Conservation (phyloP, 2,113 vertebrate species). For the Podarcis cretensis region DNA sequence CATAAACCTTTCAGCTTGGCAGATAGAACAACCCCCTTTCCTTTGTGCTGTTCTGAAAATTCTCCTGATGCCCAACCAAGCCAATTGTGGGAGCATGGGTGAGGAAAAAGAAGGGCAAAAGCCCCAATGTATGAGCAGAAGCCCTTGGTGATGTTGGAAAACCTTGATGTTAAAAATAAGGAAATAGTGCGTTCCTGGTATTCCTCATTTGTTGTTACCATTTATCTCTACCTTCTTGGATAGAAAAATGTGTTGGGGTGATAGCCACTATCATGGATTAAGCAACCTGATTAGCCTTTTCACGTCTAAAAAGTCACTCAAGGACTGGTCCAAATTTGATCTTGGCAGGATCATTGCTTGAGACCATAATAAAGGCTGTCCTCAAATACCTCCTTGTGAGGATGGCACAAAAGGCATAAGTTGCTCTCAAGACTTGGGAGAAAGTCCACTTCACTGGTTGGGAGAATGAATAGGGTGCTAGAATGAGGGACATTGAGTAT, state of each 20-base stretch:
- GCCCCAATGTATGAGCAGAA: no score
- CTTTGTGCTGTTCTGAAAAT: no score
- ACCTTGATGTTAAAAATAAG: background rate
- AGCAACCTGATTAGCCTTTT: background rate
- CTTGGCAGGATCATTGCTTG: background rate
- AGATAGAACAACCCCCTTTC: no score
- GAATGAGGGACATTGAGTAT: background rate
- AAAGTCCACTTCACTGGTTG: background rate
- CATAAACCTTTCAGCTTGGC: no score
- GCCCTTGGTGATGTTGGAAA: background rate
- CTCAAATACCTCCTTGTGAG: background rate
- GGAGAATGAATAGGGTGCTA: background rate
- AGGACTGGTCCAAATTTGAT: background rate
- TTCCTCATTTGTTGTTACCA: background rate
- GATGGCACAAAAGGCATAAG: background rate
- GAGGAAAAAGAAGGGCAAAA: no score
- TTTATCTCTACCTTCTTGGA: background rate
- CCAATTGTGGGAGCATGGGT: no score
- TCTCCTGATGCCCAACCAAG: no score
- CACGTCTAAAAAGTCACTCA: background rate
- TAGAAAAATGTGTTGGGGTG: background rate
- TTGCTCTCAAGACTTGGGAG: background rate
- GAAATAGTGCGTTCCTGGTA: background rate
- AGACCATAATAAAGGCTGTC: background rate
- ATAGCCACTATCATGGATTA: background rate